Evolutionary conservation across 2,113 vertebrate genomes (phyloP), one percentile per base, ranked within the genome.

Genomic region (Callospermophilus lateralis): DNA sequence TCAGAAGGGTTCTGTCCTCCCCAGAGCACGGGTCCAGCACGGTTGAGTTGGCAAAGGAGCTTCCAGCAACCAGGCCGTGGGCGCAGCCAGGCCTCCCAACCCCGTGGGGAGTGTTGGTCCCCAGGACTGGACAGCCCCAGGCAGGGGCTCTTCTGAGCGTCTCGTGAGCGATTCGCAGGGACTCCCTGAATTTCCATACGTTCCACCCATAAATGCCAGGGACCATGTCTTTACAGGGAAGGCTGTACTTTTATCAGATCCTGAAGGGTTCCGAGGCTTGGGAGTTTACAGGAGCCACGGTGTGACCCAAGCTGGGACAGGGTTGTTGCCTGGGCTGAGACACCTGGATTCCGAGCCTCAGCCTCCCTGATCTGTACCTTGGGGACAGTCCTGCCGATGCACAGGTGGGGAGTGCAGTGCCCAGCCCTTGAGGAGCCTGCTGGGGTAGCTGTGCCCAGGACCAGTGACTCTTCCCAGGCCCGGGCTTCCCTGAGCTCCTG

Each of bases 311-410:
- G 61, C 30, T 72, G 45, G 2, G 74, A 45, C 74, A 24, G 32
- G 30, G 12, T 30, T 63, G 9, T 10, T 63, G 9, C 61, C 0
- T 42, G 81, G 39, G 0, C 0, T n/a, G 30, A 51, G 6, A 22
- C 32, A 63, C 24, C 61, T 28, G 22, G 6, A 9, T 63, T 63
- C 39, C n/a, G 85, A 32, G 30, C 11, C 79, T 72, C 58, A 15
- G 34, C 34, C 39, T 55, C 45, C 65, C 51, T 12, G 2, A 0
- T n/a, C 88, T 30, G 16, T 79, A 16, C 19, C 19, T 5, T 34
- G 79, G 93, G 77, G n/a, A 37, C 53, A 30, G 4, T 24, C 37
- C 80, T 22, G 22, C 28, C 26, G 3, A 12, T 20, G 5, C 15
- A 13, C 20, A 32, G 30, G 30, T 48, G 39, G 28, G 74, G 28